These are phyloP conservation scores for Lasioglossum marginatum DNA, from an alignment of 2,888 invertebrate genomes.

Conservation along the genomic window DNA sequence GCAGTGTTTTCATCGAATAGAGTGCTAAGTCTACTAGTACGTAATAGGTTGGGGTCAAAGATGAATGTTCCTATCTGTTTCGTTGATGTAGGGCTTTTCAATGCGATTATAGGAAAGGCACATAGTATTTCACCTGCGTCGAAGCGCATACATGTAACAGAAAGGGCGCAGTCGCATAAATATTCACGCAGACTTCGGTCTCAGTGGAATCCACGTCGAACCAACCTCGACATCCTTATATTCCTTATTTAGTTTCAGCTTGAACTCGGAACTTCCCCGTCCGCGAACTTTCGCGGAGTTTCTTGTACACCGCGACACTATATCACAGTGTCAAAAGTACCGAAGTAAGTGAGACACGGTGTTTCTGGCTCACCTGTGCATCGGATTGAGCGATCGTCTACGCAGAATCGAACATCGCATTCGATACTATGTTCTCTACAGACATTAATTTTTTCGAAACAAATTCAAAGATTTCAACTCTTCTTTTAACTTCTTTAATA, in stretches of 20 bases:
- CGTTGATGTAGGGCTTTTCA: not conserved
- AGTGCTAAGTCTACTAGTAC: too few relatives aligned
- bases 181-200: conserved; percentile 10
- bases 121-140: not conserved
- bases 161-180: conserved; percentile 28
- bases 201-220: conserved; percentile 19
- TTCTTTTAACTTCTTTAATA: too few relatives aligned
- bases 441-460: not conserved
- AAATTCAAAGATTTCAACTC: too few relatives aligned
- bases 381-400: not conserved
- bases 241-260: conserved; percentile 29
- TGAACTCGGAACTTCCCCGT: conserved; percentile 16
- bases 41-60: not conserved
- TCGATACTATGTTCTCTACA: not conserved
- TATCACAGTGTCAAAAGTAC: conserved; percentile 32
- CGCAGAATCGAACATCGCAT: not conserved
- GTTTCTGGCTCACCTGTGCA: not conserved
- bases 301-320: conserved; percentile 23
- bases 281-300: conserved; percentile 34
- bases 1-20: not conserved
- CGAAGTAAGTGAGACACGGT: conserved; percentile 11
- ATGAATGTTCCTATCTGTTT: not conserved
- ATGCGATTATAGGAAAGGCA: not conserved
- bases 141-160: not conserved
- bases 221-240: conserved; percentile 26